A percentile compares a stretch with the other conserved stretches of the same genome.
phyloP scores from a whole-genome alignment of 2,888 invertebrate genomes.

The Ochropleura plecta region DNA sequence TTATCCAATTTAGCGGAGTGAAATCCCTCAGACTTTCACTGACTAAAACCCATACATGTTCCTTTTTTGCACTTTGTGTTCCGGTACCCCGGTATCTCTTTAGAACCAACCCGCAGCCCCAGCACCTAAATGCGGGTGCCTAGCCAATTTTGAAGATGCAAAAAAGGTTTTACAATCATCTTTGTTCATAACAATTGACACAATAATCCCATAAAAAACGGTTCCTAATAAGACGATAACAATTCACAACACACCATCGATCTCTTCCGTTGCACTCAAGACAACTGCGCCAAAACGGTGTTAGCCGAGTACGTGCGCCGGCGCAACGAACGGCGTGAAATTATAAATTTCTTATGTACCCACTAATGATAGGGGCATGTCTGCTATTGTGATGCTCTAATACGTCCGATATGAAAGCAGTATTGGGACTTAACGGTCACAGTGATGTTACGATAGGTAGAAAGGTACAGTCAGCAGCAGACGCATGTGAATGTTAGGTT shows the following conservation, averaged over 20 bases:
- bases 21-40: too few species aligned
- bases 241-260: constrained; percentile 20
- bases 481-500: neutral
- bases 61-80: too few species aligned
- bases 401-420: constrained; percentile 51
- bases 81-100: too few species aligned
- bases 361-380: constrained; percentile 67
- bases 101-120: too few species aligned
- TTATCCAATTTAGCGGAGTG: too few species aligned
- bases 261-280: constrained; percentile 23
- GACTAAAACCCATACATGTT: too few species aligned
- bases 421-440: constrained; percentile 59
- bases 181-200: neutral
- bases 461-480: neutral
- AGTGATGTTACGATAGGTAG: constrained; percentile 36
- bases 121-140: too few species aligned
- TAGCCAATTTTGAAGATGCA: too few species aligned
- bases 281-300: constrained; percentile 55
- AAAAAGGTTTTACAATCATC: neutral
- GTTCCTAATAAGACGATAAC: constrained; percentile 18
- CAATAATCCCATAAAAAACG: constrained; percentile 10
- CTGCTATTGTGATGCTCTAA: constrained; percentile 62
- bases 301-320: constrained; percentile 33
- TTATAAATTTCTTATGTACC: constrained; percentile 72
- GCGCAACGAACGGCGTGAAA: constrained; percentile 68